Base-by-base conservation (phyloP, 2,113 vertebrate genomes). In the Ancistrus triradiatus region DNA sequence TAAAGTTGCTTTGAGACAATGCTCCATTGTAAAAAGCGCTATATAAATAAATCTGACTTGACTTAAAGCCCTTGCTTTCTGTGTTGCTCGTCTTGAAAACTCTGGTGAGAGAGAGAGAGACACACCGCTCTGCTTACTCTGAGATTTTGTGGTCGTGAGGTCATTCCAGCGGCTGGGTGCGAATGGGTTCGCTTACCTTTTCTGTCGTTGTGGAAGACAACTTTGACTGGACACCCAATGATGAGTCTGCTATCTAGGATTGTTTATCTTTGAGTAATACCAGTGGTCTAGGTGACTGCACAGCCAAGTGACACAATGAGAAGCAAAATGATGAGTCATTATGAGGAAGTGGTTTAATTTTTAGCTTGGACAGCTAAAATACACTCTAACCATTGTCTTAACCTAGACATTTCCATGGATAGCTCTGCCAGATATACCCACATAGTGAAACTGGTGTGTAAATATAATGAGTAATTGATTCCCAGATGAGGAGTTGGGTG, bases 101-200 rank as follows among this genome's bases (percentile, higher is more conserved):
- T 42, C 13, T 15, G 13, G n/a, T 6, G 13, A n/a, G 14, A 13
- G 14, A 11, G 35, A 37, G 35, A 13, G 4, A 6, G 38, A 42
- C 11, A 42, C 38, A n/a, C 3, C n/a, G 33, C 31, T 28, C 2
- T 55, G 55, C 70, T 60, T 48, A 59, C 53, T 56, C 19, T 51
- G 9, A n/a, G 47, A 4, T 28, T 24, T 52, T 24, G 55, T 47
- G 13, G 28, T 8, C 15, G 24, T 61, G 66, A 64, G 59, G 48
- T 47, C 47, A 43, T 24, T 19, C 1, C 7, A 46, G 35, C 44
- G 2, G 40, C 31, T 21, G 38, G 49, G 49, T 60, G 71, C 46
- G 66, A 69, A 60, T 43, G 49, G 48, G 66, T 11, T 49, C 15
- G 40, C 51, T 58, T 27, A 15, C 52, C 50, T 67, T 42, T 17